phyloP scores from a whole-genome alignment of 2,888 invertebrate species.

The Dusona sp. region DNA sequence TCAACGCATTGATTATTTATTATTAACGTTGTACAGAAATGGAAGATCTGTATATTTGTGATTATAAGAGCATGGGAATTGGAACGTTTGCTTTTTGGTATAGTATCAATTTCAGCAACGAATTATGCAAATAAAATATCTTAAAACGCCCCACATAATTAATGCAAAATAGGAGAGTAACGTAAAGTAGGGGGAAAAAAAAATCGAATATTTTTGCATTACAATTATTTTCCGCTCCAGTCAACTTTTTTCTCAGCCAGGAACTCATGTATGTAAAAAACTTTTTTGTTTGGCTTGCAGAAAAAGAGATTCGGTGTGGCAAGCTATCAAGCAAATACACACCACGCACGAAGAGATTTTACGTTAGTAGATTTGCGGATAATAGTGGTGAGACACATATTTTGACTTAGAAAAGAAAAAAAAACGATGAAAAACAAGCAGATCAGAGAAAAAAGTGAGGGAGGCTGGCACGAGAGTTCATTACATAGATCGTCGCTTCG shows the following conservation, averaged over 20 bases:
- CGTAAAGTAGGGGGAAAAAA: not conserved
- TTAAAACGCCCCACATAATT: not conserved
- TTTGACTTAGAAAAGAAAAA: conserved; percentile 6
- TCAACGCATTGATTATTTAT: not conserved
- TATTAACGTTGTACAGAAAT: not conserved
- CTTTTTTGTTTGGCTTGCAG: conserved; percentile 13
- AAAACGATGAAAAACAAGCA: not conserved
- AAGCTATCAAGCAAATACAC: conserved; percentile 43
- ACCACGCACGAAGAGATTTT: conserved; percentile 46
- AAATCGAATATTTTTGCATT: not conserved
- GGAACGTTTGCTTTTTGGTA: not conserved
- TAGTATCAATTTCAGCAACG: not conserved
- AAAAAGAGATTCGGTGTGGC: conserved; percentile 40
- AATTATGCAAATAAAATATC: not conserved
- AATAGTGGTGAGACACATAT: not conserved
- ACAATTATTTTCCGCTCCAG: not conserved
- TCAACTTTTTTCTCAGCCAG: conserved; percentile 16
- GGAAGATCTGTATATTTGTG: not conserved
- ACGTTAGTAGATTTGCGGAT: not conserved
- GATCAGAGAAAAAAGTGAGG: not conserved
- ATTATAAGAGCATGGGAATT: not conserved
- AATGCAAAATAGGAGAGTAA: not conserved
- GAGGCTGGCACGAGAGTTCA: conserved; percentile 13
- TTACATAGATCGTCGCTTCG: conserved; percentile 22
- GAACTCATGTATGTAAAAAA: conserved; percentile 7